These are phyloP conservation scores for Theretra japonica DNA, from an alignment of 2,888 invertebrate species.

Conservation along the genomic window DNA sequence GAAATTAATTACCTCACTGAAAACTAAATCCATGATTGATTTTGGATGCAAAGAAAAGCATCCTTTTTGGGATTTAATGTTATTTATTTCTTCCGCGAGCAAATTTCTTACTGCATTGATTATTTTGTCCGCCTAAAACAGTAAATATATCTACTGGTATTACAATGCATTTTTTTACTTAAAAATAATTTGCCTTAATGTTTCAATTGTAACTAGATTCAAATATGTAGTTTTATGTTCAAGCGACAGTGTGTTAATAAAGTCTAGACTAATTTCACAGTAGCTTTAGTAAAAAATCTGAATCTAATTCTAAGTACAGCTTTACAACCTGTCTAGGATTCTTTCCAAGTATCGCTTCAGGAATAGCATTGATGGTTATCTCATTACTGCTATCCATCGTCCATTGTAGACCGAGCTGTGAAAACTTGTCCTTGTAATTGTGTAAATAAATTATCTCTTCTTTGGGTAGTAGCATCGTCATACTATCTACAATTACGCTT, in stretches of 20 bases:
- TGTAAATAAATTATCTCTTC: constrained; percentile 82
- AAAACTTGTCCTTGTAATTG: constrained; percentile 82
- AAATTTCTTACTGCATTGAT: constrained; percentile 77
- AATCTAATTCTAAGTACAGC: background rate
- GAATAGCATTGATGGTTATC: constrained; percentile 82
- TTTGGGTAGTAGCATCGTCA: constrained; percentile 62
- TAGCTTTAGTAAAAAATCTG: background rate
- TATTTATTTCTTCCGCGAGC: constrained; percentile 85
- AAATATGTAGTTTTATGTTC: no score
- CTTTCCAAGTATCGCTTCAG: constrained; percentile 86
- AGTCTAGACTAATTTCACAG: no score
- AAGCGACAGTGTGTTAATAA: no score
- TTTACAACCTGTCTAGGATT: constrained; percentile 83
- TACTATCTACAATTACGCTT: constrained; percentile 56
- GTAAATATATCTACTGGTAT: background rate
- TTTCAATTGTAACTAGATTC: no score
- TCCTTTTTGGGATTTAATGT: constrained; percentile 80
- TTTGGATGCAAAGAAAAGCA: constrained; percentile 71
- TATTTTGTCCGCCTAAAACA: constrained; percentile 67
- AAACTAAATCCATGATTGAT: constrained; percentile 76
- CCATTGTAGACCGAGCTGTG: constrained; percentile 85
- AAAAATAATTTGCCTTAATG: no score
- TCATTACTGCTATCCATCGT: constrained; percentile 64
- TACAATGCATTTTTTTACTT: no score
- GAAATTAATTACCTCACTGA: constrained; percentile 65